These are phyloP conservation scores for Melieria crassipennis DNA, from an alignment of 2,888 invertebrate species.

Conservation along the genomic window DNA sequence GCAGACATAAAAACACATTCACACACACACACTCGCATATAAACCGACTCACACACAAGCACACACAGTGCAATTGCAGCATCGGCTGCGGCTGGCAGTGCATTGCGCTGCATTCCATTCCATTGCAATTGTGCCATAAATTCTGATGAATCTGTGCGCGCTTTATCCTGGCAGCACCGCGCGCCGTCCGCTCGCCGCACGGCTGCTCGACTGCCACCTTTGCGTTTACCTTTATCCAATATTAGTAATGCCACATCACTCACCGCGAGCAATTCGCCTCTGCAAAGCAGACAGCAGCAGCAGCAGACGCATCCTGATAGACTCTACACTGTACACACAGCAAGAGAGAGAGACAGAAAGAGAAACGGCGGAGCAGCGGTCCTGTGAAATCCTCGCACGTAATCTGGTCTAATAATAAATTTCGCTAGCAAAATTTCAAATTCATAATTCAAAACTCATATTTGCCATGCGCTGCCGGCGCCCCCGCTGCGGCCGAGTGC, in stretches of 20 bases:
- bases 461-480: slow-evolving; percentile 32
- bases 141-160: slow-evolving; percentile 30
- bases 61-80: not conserved
- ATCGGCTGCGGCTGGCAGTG: not conserved
- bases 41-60: not conserved
- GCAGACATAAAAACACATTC: slow-evolving; percentile 33
- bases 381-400: slow-evolving; percentile 51
- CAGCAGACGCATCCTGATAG: slow-evolving; percentile 11
- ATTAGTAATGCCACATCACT: slow-evolving; percentile 34
- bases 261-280: slow-evolving; percentile 22
- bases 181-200: not conserved
- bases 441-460: slow-evolving; percentile 40
- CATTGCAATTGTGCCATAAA: slow-evolving; percentile 19
- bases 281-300: slow-evolving; percentile 4
- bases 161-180: not conserved
- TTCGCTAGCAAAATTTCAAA: slow-evolving; percentile 46
- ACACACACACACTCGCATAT: slow-evolving; percentile 6
- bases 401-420: slow-evolving; percentile 63
- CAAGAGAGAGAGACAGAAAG: not conserved
- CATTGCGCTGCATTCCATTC: slow-evolving; percentile 1
- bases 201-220: slow-evolving; percentile 10
- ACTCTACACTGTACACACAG: not conserved
- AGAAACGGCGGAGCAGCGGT: slow-evolving; percentile 14
- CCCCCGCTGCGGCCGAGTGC: not conserved
- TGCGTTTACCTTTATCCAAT: slow-evolving; percentile 41